Base-by-base conservation (phyloP, 2,888 invertebrate genomes). In the Camponotus fellah region DNA sequence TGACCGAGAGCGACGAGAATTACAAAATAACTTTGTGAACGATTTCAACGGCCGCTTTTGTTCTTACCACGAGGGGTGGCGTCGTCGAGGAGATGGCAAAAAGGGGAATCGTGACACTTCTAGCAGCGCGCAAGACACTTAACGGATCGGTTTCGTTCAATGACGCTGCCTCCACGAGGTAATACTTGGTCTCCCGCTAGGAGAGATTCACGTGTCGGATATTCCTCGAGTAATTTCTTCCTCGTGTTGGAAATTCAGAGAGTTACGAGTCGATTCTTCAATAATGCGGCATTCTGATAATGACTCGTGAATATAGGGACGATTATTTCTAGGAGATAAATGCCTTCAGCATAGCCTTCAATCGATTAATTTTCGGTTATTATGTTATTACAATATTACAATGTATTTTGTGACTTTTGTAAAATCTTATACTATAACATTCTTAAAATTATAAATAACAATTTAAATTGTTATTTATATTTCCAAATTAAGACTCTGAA, bases 1-100 rank as follows among this genome's bases (percentile, higher is more conserved):
- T 91, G 91, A 91, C 91, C 88, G 86, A 91, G 86, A 91, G 60
- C 86, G 85, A 91, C 89, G 91, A 88, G 89, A 92, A 92, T 92
- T 89, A 91, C 87, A 86, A 91, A 90, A 91, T 89, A 89, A 82
- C 83, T 86, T 77, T 65, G 84, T 77, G 77, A 62, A 77, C 43
- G 60, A 69, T 58, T 74, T 85, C 82, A 64, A 82, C 86, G 60
- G 85, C 75, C 53, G 69, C 75, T 80, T 85, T 69, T 77, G 40
- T 17, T 32, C 26, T 40, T 53, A 32, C 4, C 17, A 12, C 46
- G 56, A 65, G 34, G 69, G 76, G 64, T 53, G 58, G 14, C 10
- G 32, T 12, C 37, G n/a, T 37, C 17, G 21, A 21, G 21, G 34
- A 80, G 75, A 49, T 56, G 37, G 62, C 53, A 62, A 60, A 72